phyloP scores from a whole-genome alignment of 35 echinoderm and acorn worm genomes.

The Acanthaster planci region DNA sequence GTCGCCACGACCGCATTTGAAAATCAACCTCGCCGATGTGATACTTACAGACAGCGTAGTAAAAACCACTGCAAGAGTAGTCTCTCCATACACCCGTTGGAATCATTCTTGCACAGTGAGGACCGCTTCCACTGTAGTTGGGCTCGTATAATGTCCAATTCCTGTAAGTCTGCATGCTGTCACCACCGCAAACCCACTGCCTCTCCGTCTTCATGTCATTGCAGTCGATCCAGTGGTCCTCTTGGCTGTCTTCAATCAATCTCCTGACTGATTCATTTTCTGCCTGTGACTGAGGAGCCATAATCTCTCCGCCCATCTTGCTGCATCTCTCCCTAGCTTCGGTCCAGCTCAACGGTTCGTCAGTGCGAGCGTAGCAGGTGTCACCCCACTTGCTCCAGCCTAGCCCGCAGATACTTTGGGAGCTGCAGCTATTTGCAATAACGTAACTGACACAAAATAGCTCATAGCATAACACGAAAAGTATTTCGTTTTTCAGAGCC shows the following conservation, averaged over 20 bases:
- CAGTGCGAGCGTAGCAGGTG: not conserved
- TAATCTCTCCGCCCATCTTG: not conserved
- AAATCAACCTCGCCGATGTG: not conserved
- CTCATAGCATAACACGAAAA: too few relatives aligned
- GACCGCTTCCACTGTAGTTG: not conserved
- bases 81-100: not conserved
- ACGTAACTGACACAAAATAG: too few relatives aligned
- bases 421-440: too few relatives aligned
- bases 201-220: not conserved
- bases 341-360: not conserved
- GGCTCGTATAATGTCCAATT: not conserved
- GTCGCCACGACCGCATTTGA: not conserved
- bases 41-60: not conserved
- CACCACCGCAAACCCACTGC: not conserved
- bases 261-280: not conserved
- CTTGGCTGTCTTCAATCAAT: not conserved
- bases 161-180: not conserved
- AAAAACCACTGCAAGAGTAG: not conserved
- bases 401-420: too few relatives aligned
- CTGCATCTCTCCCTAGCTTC: not conserved
- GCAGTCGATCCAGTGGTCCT: not conserved
- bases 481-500: too few relatives aligned
- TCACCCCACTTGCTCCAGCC: not conserved
- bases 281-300: not conserved
- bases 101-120: not conserved